A percentile compares a stretch with the other conserved stretches of the same genome.
phyloP scores from a whole-genome alignment of 35 echinoderm and acorn worm species.

The Amphiura filiformis region DNA sequence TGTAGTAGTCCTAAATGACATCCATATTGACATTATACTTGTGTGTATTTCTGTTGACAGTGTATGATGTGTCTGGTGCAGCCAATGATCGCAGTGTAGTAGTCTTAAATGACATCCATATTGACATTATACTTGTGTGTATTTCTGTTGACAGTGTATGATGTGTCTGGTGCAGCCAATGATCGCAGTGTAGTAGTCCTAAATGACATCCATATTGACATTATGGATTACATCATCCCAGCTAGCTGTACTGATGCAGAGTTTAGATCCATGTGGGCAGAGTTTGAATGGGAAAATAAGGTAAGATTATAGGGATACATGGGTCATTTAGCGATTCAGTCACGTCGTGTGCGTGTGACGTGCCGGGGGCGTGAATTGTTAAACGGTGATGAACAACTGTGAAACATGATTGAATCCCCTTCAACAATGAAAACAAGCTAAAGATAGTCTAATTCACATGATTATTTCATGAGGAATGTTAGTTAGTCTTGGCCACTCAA shows the following conservation, averaged over 20 bases:
- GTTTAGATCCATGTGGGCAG: slow-evolving; percentile 96
- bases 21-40: slow-evolving; percentile 78
- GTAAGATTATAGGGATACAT: too few relatives aligned
- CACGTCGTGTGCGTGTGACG: too few relatives aligned
- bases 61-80: slow-evolving; percentile 79
- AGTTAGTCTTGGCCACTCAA: too few relatives aligned
- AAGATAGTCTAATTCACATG: too few relatives aligned
- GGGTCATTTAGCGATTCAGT: too few relatives aligned
- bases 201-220: slow-evolving; percentile 98
- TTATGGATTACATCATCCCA: slow-evolving; percentile 96
- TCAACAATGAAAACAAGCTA: too few relatives aligned
- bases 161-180: slow-evolving; percentile 83
- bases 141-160: slow-evolving; percentile 75
- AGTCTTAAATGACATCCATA: slow-evolving; percentile 85
- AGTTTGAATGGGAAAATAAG: slow-evolving; percentile 99
- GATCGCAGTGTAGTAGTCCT: slow-evolving; percentile 93
- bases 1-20: slow-evolving; percentile 81
- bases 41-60: too few relatives aligned
- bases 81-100: slow-evolving; percentile 75
- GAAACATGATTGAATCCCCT: too few relatives aligned
- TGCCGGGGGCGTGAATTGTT: too few relatives aligned
- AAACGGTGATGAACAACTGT: too few relatives aligned
- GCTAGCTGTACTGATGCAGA: slow-evolving; percentile 90
- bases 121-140: slow-evolving; percentile 93
- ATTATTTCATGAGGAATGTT: too few relatives aligned